phyloP scores from a whole-genome alignment of 2,888 invertebrate genomes.

The Tipula vernalis region DNA sequence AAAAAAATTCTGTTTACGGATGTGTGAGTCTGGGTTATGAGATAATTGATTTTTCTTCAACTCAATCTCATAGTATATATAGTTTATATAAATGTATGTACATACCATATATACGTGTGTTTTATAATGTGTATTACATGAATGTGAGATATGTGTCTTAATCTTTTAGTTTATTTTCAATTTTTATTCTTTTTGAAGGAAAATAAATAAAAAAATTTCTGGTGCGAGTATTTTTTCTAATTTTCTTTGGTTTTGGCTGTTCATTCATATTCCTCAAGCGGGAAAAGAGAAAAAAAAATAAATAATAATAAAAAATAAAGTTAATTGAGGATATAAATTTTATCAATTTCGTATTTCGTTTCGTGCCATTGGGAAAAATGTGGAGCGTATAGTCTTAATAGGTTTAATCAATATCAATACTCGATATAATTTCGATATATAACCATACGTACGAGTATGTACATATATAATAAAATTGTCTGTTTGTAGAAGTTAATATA shows the following conservation, averaged over 20 bases:
- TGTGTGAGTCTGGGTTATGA: background rate
- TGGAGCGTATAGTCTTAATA: background rate
- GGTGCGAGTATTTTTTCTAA: background rate
- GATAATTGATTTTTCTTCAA: background rate
- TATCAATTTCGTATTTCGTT: background rate
- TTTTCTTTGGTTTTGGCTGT: background rate
- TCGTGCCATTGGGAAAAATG: background rate
- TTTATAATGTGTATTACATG: background rate
- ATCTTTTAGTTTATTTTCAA: background rate
- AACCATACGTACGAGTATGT: background rate
- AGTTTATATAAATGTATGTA: background rate
- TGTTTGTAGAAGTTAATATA: background rate
- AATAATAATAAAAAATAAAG: background rate
- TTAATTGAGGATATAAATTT: background rate
- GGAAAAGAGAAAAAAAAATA: background rate
- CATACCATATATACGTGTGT: background rate
- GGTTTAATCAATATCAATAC: slow-evolving; percentile 4
- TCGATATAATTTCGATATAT: background rate
- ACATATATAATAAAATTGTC: background rate
- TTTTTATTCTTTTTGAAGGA: background rate
- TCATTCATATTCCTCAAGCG: background rate
- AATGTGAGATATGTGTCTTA: background rate
- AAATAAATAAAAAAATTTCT: background rate
- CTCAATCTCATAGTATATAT: background rate
- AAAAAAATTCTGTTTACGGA: background rate